phyloP scores from a whole-genome alignment of 1,140 invertebrate genomes.

The Diorhabda carinulata region DNA sequence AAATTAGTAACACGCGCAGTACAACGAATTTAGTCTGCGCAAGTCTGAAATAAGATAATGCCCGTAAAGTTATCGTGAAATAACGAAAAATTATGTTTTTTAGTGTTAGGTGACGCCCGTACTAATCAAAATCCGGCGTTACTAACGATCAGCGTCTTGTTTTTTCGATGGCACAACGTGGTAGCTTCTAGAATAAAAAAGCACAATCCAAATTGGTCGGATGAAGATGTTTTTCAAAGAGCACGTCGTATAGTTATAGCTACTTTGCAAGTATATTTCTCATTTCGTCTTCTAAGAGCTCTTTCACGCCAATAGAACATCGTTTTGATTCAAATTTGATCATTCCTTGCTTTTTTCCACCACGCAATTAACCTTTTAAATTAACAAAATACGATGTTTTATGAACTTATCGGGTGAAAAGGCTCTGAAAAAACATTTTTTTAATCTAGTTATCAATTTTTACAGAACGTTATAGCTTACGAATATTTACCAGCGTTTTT shows the following conservation, averaged over 20 bases:
- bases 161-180: constrained; percentile 95
- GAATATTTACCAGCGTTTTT: constrained; percentile 93
- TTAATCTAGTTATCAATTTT: constrained; percentile 28
- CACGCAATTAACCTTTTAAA: neutral
- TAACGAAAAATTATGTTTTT: constrained; percentile 27
- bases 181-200: constrained; percentile 73
- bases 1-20: too few relatives aligned
- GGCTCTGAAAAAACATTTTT: neutral
- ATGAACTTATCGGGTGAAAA: neutral
- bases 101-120: constrained; percentile 93
- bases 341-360: neutral
- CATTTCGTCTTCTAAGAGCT: neutral
- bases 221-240: constrained; percentile 92
- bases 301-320: neutral
- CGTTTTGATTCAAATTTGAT: too few relatives aligned
- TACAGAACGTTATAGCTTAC: constrained; percentile 93
- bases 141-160: constrained; percentile 87
- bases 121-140: constrained; percentile 97
- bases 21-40: too few relatives aligned
- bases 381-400: neutral
- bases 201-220: constrained; percentile 82
- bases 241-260: constrained; percentile 87
- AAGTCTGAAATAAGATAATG: too few relatives aligned
- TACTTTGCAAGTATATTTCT: constrained; percentile 75
- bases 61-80: too few relatives aligned